Conservation (phyloP, 1,140 invertebrate genomes). For the Zaprionus ornatus region DNA sequence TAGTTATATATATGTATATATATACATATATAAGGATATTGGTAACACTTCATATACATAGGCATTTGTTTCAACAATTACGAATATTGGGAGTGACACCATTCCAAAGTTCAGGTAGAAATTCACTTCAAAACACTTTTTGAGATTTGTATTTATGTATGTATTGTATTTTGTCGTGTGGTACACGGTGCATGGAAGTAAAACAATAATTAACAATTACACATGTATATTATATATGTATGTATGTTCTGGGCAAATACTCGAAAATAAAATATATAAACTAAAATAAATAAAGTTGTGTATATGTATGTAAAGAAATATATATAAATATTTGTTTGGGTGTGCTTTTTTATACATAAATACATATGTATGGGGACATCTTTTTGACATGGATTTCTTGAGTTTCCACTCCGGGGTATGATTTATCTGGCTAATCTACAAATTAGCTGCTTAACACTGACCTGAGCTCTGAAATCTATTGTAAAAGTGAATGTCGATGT, state of each 20-base stretch:
- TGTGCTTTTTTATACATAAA: constrained; percentile 16
- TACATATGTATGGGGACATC: constrained; percentile 9
- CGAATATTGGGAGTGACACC: not conserved
- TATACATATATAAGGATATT: not conserved
- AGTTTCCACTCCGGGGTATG: constrained; percentile 10
- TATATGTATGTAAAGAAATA: constrained; percentile 27
- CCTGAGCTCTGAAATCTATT: constrained; percentile 43
- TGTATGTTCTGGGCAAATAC: constrained; percentile 19
- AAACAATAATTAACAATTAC: constrained; percentile 24
- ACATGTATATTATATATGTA: constrained; percentile 13
- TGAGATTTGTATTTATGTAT: constrained; percentile 21
- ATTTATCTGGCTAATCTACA: constrained; percentile 25
- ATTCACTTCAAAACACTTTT: not conserved
- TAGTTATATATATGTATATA: constrained; percentile 27
- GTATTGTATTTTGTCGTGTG: constrained; percentile 13
- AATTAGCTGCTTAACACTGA: constrained; percentile 37
- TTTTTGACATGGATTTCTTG: constrained; percentile 34
- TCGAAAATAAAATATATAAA: constrained; percentile 29
- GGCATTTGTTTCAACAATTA: constrained; percentile 34
- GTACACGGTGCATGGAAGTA: constrained; percentile 25
- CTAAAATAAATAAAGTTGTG: constrained; percentile 45
- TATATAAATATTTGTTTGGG: constrained; percentile 40
- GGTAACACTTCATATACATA: not conserved
- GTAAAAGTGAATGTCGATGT: constrained; percentile 25
- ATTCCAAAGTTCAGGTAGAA: not conserved